Evolutionary conservation across 2,888 invertebrate genomes (phyloP).

Genomic region (Crematogaster levior): DNA sequence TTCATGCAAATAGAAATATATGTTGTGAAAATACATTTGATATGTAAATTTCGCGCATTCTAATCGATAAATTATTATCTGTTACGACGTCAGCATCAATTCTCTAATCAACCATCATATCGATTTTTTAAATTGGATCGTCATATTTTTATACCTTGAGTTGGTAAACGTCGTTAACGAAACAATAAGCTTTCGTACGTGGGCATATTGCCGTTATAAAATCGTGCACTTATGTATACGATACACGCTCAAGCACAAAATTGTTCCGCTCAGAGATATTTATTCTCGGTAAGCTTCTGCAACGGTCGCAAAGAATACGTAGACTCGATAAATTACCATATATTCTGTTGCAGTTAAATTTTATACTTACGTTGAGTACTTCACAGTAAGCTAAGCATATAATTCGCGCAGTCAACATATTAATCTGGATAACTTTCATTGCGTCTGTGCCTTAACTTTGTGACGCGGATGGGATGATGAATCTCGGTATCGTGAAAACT

Average conservation of each 20-base stretch:
- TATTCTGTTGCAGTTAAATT: not conserved
- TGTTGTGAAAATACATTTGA: constrained; percentile 3
- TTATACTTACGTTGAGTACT: no score
- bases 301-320: not conserved
- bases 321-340: constrained; percentile 1
- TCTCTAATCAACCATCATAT: not conserved
- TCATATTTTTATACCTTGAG: not conserved
- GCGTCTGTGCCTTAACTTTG: not conserved
- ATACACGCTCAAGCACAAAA: not conserved
- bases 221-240: not conserved
- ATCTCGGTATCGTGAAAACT: constrained; percentile 9
- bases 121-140: not conserved
- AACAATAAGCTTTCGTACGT: not conserved
- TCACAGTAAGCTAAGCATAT: not conserved
- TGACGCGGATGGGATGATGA: not conserved
- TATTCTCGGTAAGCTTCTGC: not conserved
- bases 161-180: constrained; percentile 13
- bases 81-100: not conserved
- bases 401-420: not conserved
- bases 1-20: not conserved
- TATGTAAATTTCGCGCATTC: not conserved
- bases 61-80: not conserved
- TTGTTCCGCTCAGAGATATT: constrained; percentile 12
- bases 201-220: not conserved
- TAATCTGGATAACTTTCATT: not conserved